Evolutionary conservation across 2,888 invertebrate species (phyloP).

Genomic region (Drosophila phalerata): DNA sequence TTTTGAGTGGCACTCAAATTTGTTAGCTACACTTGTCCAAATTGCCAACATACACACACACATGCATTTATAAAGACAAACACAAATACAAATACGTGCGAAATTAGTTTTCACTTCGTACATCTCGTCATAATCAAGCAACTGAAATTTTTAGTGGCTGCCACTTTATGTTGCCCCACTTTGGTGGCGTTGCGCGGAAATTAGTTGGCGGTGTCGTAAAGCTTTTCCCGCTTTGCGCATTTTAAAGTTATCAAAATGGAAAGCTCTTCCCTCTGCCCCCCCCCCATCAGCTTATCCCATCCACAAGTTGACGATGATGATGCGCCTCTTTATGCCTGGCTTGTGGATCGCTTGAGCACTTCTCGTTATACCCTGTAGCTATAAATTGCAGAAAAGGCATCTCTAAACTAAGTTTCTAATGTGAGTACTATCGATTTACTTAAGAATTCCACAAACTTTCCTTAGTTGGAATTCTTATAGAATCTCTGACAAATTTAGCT

Average conservation of each 20-base stretch:
- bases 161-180: constrained; percentile 54
- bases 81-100: constrained; percentile 23
- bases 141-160: constrained; percentile 45
- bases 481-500: neutral
- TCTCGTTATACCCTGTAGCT: constrained; percentile 28
- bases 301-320: constrained; percentile 20
- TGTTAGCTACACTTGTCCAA: constrained; percentile 34
- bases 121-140: constrained; percentile 33
- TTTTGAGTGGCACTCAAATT: constrained; percentile 44
- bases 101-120: constrained; percentile 43
- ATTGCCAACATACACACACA: neutral
- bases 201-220: constrained; percentile 42
- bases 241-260: constrained; percentile 47
- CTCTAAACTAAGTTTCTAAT: no score
- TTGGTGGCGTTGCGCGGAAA: constrained; percentile 43
- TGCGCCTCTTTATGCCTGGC: constrained; percentile 35
- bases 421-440: no score
- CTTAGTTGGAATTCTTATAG: neutral
- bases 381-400: neutral
- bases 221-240: constrained; percentile 37
- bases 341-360: constrained; percentile 20
- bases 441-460: neutral
- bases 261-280: neutral
- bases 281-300: neutral
- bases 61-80: constrained; percentile 32